phyloP scores from a whole-genome alignment of 2,888 invertebrate species.

The Bhutanitis thaidina region DNA sequence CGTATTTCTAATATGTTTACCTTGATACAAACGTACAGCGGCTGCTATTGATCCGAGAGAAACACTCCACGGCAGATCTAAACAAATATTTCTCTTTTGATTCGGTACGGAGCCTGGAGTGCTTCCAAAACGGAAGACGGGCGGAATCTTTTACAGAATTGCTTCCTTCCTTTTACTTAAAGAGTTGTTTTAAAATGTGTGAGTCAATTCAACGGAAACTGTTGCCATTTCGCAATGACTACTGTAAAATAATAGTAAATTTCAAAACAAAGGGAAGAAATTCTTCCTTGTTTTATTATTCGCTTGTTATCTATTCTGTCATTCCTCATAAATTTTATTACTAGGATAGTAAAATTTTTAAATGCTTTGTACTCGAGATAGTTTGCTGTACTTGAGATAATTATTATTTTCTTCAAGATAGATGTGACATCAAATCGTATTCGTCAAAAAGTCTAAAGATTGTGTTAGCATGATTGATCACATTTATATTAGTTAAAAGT shows the following conservation, averaged over 20 bases:
- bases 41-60: constrained; percentile 18
- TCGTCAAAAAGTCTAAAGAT: too few species aligned
- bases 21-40: constrained; percentile 15
- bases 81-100: constrained; percentile 28
- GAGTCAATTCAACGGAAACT: constrained; percentile 27
- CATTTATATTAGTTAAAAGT: too few species aligned
- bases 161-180: constrained; percentile 31
- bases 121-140: constrained; percentile 31
- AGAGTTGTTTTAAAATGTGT: constrained; percentile 34
- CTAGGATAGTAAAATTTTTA: too few species aligned
- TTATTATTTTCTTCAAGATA: too few species aligned
- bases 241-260: background rate
- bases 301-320: too few species aligned
- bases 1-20: constrained; percentile 19
- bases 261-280: background rate
- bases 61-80: constrained; percentile 21
- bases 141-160: constrained; percentile 29
- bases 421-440: too few species aligned
- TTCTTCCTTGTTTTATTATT: background rate
- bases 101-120: constrained; percentile 28
- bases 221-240: constrained; percentile 28
- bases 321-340: too few species aligned
- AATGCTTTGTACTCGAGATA: too few species aligned
- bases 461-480: too few species aligned
- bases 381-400: too few species aligned